phyloP scores from a whole-genome alignment of 2,888 invertebrate genomes.

The Agonum fuliginosum region DNA sequence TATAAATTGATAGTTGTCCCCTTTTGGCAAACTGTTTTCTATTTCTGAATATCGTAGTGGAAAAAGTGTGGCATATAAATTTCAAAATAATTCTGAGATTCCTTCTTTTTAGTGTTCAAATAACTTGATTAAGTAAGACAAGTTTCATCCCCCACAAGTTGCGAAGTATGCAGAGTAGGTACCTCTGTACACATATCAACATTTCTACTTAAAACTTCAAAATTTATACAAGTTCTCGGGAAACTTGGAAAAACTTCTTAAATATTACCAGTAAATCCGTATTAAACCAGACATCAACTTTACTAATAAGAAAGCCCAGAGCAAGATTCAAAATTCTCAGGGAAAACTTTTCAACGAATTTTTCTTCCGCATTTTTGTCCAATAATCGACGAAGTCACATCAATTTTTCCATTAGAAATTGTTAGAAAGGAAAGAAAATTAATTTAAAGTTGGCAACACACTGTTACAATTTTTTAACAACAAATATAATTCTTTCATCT shows the following conservation, averaged over 20 bases:
- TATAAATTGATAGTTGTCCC: no score
- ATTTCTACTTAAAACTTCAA: conserved; percentile 47
- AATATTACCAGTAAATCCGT: conserved; percentile 53
- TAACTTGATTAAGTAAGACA: neutral
- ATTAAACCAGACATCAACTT: conserved; percentile 48
- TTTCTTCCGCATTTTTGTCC: no score
- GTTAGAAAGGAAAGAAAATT: no score
- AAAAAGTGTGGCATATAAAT: no score
- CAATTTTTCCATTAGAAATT: no score
- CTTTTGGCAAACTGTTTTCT: no score
- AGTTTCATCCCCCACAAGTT: neutral
- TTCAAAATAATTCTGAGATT: no score
- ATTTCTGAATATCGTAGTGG: no score
- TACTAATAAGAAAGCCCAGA: conserved; percentile 39
- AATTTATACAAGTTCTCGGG: conserved; percentile 34
- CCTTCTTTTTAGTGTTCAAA: neutral
- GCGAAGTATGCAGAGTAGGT: neutral
- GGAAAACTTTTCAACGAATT: neutral
- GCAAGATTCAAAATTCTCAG: neutral
- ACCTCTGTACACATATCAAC: conserved; percentile 19
- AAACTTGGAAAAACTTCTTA: conserved; percentile 44
- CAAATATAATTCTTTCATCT: no score
- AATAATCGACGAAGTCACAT: no score
- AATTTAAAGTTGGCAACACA: no score
- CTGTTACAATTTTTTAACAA: no score